Evolutionary conservation across 1,140 invertebrate species (phyloP).

Genomic region (Marisa cornuarietis): DNA sequence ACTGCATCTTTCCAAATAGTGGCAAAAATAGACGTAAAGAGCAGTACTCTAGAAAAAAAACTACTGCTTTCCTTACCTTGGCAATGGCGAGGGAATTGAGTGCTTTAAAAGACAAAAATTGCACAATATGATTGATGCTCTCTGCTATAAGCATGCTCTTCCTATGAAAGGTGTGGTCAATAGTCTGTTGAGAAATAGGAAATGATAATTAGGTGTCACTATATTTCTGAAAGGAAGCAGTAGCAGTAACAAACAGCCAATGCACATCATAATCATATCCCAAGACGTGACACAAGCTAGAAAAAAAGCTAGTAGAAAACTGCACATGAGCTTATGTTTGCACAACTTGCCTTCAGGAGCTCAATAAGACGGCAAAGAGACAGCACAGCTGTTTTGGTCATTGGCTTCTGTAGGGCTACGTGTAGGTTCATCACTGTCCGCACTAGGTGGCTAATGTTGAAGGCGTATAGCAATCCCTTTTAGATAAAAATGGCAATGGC

Average conservation of each 20-base stretch:
- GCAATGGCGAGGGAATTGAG: slow-evolving; percentile 71
- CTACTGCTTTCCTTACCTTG: slow-evolving; percentile 64
- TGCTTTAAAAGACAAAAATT: slow-evolving; percentile 76
- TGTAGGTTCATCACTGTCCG: slow-evolving; percentile 83
- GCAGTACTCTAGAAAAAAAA: no score
- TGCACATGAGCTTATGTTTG: no score
- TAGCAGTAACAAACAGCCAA: no score
- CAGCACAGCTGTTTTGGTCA: slow-evolving; percentile 81
- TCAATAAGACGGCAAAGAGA: slow-evolving; percentile 84
- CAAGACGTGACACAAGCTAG: no score
- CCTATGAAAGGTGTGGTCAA: slow-evolving; percentile 75
- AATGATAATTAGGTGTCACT: not conserved
- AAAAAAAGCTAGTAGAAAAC: no score
- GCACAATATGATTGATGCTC: slow-evolving; percentile 74
- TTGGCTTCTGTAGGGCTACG: slow-evolving; percentile 77
- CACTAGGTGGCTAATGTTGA: slow-evolving; percentile 70
- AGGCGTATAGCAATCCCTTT: slow-evolving; percentile 73
- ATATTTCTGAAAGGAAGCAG: no score
- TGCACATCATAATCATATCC: no score
- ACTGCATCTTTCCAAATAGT: no score
- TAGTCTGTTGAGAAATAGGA: slow-evolving; percentile 61
- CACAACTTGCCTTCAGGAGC: slow-evolving; percentile 74
- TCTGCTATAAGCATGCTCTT: slow-evolving; percentile 72
- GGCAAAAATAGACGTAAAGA: no score
- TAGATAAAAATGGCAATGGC: slow-evolving; percentile 7